Percentiles rank a stretch among this genome's conserved stretches.
Evolutionary conservation across 2,113 vertebrate species (phyloP).

Genomic region (Ictidomys tridecemlineatus): DNA sequence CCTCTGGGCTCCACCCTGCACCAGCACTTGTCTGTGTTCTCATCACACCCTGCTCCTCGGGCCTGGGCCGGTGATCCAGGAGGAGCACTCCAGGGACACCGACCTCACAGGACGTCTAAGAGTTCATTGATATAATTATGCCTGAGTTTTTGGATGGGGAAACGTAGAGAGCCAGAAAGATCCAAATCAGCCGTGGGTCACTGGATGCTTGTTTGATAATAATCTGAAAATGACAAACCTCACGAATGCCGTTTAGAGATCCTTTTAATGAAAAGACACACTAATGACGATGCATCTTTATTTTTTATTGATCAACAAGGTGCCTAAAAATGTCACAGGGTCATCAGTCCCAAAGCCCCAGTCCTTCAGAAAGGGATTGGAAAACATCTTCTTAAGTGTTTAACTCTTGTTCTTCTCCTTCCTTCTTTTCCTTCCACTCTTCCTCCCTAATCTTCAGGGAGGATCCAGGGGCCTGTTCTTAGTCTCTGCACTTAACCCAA

Average conservation of each 20-base stretch:
- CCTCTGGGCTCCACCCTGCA: slow-evolving; percentile 76
- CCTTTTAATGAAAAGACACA: neutral
- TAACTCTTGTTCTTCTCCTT: neutral
- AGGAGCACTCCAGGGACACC: slow-evolving; percentile 79
- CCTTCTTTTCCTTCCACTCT: neutral
- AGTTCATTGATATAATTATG: neutral
- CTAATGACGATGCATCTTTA: neutral
- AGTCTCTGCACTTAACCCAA: neutral
- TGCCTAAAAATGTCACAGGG: neutral
- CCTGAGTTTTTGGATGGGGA: neutral
- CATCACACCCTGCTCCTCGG: slow-evolving; percentile 78
- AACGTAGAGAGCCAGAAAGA: neutral
- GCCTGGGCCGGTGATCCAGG: neutral
- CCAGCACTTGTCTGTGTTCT: too few species aligned
- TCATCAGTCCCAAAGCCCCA: neutral
- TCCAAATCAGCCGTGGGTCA: neutral
- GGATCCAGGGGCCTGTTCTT: neutral
- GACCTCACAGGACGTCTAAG: slow-evolving; percentile 44
- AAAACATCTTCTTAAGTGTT: neutral
- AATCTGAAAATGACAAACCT: neutral
- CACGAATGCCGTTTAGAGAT: neutral
- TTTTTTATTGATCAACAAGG: neutral
- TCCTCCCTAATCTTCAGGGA: neutral
- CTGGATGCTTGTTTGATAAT: neutral
- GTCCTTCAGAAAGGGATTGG: neutral